A percentile compares a stretch with the other conserved stretches of the same genome.
Evolutionary conservation across 2,888 invertebrate genomes (phyloP).

Genomic region (Yponomeuta cagnagella): DNA sequence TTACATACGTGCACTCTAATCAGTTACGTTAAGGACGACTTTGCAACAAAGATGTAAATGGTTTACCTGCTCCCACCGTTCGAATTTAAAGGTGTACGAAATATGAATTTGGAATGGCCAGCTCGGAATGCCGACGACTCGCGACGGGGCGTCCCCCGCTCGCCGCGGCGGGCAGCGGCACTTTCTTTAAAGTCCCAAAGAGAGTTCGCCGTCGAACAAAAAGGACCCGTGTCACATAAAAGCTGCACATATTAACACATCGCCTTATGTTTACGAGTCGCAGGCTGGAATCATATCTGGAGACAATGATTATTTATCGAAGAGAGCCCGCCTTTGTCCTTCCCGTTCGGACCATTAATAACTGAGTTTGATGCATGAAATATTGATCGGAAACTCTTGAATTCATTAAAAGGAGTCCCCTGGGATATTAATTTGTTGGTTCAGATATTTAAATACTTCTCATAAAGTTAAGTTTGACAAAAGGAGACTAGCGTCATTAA

Average conservation of each 20-base stretch:
- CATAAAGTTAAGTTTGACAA: no score
- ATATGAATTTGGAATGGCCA: slow-evolving; percentile 5
- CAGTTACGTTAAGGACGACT: no score
- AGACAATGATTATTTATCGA: slow-evolving; percentile 61
- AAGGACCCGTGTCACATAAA: slow-evolving; percentile 30
- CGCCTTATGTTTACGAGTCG: slow-evolving; percentile 49
- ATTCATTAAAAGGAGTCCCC: slow-evolving; percentile 33
- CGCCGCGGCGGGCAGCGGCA: slow-evolving; percentile 31
- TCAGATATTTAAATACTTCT: slow-evolving; percentile 20
- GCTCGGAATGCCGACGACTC: background rate
- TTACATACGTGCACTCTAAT: no score
- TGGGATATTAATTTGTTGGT: slow-evolving; percentile 28
- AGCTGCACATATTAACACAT: slow-evolving; percentile 54
- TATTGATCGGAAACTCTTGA: slow-evolving; percentile 38
- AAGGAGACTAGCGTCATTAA: no score
- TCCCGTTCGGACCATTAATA: slow-evolving; percentile 50
- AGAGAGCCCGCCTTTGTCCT: slow-evolving; percentile 46
- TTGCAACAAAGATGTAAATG: no score
- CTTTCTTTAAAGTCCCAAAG: slow-evolving; percentile 57
- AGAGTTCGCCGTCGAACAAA: slow-evolving; percentile 21
- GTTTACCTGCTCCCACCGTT: no score
- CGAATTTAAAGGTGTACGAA: background rate
- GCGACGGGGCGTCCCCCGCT: slow-evolving; percentile 47
- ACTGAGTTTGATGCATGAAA: slow-evolving; percentile 38
- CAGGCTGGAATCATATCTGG: slow-evolving; percentile 50